Conservation (phyloP, 2,113 vertebrate genomes). For the Triplophysa siluroides region DNA sequence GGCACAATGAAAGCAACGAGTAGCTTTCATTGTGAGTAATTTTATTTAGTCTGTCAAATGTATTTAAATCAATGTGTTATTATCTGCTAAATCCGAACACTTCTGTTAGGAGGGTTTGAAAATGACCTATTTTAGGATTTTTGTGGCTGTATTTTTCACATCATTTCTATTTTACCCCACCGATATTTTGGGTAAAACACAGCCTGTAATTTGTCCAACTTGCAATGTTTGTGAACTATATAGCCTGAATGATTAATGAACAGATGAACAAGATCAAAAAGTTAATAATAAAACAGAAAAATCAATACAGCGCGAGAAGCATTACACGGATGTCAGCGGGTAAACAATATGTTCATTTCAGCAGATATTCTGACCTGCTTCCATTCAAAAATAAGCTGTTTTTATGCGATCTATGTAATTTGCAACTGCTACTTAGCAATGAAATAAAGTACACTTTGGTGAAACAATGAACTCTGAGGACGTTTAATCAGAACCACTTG, state of each 20-base stretch:
- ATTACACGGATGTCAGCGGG: not conserved
- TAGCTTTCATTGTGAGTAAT: not conserved
- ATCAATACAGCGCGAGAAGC: no score
- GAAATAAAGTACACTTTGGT: not conserved
- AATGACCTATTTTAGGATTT: conserved; percentile 11
- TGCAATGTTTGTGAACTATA: not conserved
- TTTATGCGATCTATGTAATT: not conserved
- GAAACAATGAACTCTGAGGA: not conserved
- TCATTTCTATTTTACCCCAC: not conserved
- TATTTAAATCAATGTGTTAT: conserved; percentile 8
- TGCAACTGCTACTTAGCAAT: conserved; percentile 6
- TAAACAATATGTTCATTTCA: conserved; percentile 31
- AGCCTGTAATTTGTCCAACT: not conserved
- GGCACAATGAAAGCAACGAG: not conserved
- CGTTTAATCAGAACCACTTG: conserved; percentile 2
- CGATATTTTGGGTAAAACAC: conserved; percentile 1
- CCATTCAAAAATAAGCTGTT: not conserved
- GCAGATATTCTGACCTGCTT: conserved; percentile 22
- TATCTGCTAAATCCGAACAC: conserved; percentile 7
- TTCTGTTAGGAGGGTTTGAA: conserved; percentile 8
- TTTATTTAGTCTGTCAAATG: conserved; percentile 19
- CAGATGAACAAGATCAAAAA: not conserved
- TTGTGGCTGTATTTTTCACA: conserved; percentile 3
- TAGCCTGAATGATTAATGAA: not conserved
- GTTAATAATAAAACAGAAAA: not conserved